Evolutionary conservation across 2,888 invertebrate genomes (phyloP), one percentile per base, ranked within the genome.

Genomic region (Scaptomyza parva): DNA sequence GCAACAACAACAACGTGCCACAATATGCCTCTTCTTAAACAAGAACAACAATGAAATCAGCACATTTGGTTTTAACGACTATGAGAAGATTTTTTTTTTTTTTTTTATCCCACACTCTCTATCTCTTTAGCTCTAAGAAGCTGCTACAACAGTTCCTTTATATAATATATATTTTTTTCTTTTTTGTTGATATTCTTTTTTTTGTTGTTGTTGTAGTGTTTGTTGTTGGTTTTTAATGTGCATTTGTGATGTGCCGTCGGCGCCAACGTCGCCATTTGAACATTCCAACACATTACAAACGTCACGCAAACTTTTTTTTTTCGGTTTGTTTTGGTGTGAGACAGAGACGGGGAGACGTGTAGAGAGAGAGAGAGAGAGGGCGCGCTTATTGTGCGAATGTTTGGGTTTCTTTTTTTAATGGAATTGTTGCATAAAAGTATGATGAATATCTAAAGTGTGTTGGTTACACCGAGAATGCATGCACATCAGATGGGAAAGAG

Each of bases 31-130:
- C 70, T 40, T 35, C 70, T 54, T 40, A 44, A 67, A 54, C 39
- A 58, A 39, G 9, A 57, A 55, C 66, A 74, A 73, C 70, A 70
- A 74, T 74, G 75, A 83, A 82, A 85, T 82, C 86, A 85, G 86
- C 86, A 85, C 84, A 85, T 84, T 84, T 84, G 84, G 81, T 79
- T 83, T 85, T 84, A 84, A 84, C 85, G 84, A 85, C 83, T 85
- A 73, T 82, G 70, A 78, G 73, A 70, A 53, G 33, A n/a, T 75
- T 40, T 39, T 41, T 26, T 47, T 65, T 37, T 58, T 64, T 37
- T 35, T 41, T 17, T 11, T 35, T 55, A 9, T 53, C 26, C 28
- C 18, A 12, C 24, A 18, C 28, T 17, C 33, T 33, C 33, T n/a
- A n/a, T n/a, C n/a, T n/a, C n/a, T n/a, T n/a, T 6, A 5, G n/a